A percentile compares a stretch with the other conserved stretches of the same genome.
Evolutionary conservation across 2,113 vertebrate species (phyloP).

Genomic region (Delphinapterus leucas): DNA sequence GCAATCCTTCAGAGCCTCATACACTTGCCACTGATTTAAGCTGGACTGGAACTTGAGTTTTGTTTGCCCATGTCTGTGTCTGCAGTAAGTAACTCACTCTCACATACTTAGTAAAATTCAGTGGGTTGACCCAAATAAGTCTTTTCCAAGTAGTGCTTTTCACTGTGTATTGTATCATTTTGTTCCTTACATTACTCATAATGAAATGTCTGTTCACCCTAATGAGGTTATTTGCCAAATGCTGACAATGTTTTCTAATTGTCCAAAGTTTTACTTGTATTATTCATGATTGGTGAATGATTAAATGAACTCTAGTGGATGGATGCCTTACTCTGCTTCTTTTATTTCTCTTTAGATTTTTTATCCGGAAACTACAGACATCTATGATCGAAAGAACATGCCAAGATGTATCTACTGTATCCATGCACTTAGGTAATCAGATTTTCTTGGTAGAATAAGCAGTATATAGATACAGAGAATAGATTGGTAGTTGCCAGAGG

Average conservation of each 20-base stretch:
- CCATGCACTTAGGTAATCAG: constrained; percentile 94
- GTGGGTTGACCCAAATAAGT: not conserved
- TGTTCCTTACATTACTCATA: not conserved
- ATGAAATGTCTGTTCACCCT: not conserved
- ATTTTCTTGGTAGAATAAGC: not conserved
- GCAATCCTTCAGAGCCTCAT: not conserved
- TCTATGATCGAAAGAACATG: constrained; percentile 99
- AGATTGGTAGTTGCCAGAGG: not conserved
- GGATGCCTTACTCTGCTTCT: constrained; percentile 18
- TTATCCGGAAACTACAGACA: constrained; percentile 99
- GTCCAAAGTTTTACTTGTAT: not conserved
- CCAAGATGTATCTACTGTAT: constrained; percentile 98
- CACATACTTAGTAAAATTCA: not conserved
- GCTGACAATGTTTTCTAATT: not conserved
- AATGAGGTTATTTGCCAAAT: not conserved
- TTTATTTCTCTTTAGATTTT: constrained; percentile 90
- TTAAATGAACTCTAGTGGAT: not conserved
- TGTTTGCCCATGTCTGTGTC: not conserved
- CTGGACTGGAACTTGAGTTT: not conserved
- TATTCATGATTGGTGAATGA: not conserved
- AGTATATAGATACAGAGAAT: not conserved
- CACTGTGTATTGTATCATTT: not conserved
- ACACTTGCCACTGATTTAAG: not conserved
- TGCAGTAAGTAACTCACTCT: not conserved
- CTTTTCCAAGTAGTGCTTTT: not conserved